Conservation (phyloP, 2,113 vertebrate genomes). For the Etheostoma spectabile region DNA sequence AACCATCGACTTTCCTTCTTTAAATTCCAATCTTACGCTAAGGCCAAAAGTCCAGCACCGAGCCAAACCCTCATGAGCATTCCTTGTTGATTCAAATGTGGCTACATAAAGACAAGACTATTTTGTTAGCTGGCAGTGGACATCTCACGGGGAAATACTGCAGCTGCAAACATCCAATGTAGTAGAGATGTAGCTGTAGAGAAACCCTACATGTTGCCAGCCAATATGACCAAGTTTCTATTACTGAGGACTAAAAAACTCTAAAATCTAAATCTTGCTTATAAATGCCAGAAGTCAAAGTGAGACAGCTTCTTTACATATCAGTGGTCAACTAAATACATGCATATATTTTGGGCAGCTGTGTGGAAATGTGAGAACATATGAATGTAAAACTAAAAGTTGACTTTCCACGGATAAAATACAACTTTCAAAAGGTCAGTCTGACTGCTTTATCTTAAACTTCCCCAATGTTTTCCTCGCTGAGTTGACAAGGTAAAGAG, state of each 20-base stretch:
- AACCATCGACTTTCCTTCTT: background rate
- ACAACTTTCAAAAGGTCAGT: constrained; percentile 6
- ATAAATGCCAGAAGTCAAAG: background rate
- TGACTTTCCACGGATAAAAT: background rate
- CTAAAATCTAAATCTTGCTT: background rate
- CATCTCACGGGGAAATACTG: background rate
- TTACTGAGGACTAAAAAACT: background rate
- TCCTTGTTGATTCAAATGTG: background rate
- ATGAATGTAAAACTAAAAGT: background rate
- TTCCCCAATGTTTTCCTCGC: constrained; percentile 1
- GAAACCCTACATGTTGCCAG: background rate
- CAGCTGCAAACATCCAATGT: background rate
- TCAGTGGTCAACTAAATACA: background rate
- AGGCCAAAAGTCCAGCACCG: background rate
- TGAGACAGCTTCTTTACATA: background rate
- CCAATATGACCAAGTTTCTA: too few relatives aligned
- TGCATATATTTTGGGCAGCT: background rate
- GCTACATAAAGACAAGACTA: background rate
- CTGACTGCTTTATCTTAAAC: background rate
- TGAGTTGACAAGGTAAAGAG: background rate
- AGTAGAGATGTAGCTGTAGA: background rate
- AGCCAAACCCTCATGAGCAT: constrained; percentile 32
- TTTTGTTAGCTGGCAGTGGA: background rate
- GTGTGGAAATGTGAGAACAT: background rate
- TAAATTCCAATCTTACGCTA: constrained; percentile 5